phyloP scores from a whole-genome alignment of 2,113 vertebrate genomes.

The Gallinago undulata region DNA sequence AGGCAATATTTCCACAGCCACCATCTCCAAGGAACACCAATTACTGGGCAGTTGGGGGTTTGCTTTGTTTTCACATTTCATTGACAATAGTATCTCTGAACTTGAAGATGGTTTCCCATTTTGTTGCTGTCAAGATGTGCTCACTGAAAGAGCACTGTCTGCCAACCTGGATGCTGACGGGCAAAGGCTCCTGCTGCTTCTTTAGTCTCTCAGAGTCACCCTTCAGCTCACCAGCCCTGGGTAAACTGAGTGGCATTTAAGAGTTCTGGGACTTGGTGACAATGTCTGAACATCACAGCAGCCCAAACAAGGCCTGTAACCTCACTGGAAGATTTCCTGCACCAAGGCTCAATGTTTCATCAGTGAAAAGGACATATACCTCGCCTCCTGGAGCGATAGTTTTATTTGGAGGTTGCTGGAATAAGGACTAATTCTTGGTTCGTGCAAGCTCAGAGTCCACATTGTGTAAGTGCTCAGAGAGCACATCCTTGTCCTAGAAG shows the following conservation, averaged over 20 bases:
- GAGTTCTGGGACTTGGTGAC: neutral
- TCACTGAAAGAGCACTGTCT: neutral
- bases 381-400: neutral
- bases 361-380: neutral
- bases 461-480: neutral
- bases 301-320: neutral
- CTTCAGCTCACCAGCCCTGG: neutral
- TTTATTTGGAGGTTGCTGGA: neutral
- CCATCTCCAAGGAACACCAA: neutral
- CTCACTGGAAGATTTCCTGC: neutral
- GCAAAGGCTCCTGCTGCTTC: neutral
- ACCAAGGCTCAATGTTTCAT: neutral
- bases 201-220: neutral
- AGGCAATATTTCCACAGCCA: neutral
- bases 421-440: neutral
- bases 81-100: neutral
- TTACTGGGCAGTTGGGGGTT: neutral
- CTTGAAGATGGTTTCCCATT: neutral
- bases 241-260: neutral
- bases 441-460: neutral
- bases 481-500: neutral
- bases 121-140: neutral
- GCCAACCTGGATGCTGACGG: fast-evolving
- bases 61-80: neutral
- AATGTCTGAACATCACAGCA: neutral